phyloP scores from a whole-genome alignment of 2,888 invertebrate genomes.

The Epirrita christyi region DNA sequence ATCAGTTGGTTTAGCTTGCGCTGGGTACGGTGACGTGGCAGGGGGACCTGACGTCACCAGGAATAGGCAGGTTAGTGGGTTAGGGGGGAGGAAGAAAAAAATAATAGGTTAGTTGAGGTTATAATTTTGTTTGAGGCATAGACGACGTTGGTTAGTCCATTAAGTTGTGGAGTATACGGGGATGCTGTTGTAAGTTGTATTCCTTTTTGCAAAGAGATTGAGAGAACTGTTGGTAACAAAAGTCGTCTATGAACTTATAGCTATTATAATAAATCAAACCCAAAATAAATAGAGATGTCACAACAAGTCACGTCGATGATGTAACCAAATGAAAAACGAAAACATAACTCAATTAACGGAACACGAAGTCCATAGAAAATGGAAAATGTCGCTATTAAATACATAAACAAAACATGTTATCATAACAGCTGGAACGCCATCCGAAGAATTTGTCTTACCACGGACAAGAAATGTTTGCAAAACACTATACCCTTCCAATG shows the following conservation, averaged over 20 bases:
- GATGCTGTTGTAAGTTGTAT: too few relatives aligned
- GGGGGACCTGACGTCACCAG: constrained; percentile 85
- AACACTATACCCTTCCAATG: constrained; percentile 74
- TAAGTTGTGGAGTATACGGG: neutral
- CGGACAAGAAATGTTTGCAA: constrained; percentile 77
- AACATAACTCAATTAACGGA: constrained; percentile 64
- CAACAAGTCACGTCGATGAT: constrained; percentile 21
- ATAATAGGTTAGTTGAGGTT: constrained; percentile 65
- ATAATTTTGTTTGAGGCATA: constrained; percentile 28
- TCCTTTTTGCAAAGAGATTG: too few relatives aligned
- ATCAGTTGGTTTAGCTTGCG: constrained; percentile 86
- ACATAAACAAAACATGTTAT: constrained; percentile 82
- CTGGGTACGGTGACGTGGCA: constrained; percentile 86
- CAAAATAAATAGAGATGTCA: constrained; percentile 32
- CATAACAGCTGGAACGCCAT: constrained; percentile 76
- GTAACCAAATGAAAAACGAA: constrained; percentile 41
- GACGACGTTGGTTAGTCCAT: constrained; percentile 44
- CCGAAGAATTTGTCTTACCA: constrained; percentile 75
- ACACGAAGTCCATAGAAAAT: constrained; percentile 66
- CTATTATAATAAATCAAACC: constrained; percentile 24
- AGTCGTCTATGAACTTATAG: constrained; percentile 47
- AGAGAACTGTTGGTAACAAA: constrained; percentile 31
- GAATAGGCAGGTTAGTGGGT: constrained; percentile 79
- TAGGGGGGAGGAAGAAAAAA: constrained; percentile 61
- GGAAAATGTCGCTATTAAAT: constrained; percentile 76